Base-by-base conservation (phyloP, 2,113 vertebrate species). In the Ammodytes marinus region DNA sequence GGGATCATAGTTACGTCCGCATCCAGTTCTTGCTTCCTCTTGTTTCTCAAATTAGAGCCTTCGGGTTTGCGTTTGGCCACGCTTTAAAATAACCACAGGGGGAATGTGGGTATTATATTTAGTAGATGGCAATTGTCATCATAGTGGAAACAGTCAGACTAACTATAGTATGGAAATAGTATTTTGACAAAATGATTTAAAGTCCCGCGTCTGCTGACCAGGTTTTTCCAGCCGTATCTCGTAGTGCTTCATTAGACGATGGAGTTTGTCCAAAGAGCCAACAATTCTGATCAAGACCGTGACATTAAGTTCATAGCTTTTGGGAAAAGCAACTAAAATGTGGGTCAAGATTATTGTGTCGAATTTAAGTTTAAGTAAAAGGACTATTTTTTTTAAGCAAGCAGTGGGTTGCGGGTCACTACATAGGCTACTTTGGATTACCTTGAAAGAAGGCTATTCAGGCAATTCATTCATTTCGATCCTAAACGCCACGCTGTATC, bases 31-130 rank as follows among this genome's bases (percentile, higher is more conserved):
- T 85, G 81, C 86, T 89, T 84, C 86, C 81, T 86, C 81, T 88
- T 70, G 63, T 80, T 89, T 90, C 88, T 91, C 83, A 86, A 79
- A 84, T 89, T 84, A 85, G 88, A 53, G 74, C 75, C 77, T 89
- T 81, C 81, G 72, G 81, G 27, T 27, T 83, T 84, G 74, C 69
- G 60, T 74, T 72, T 50, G 50, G 72, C 47, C 39, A n/a, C 6
- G 39, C 68, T 85, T 82, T 76, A 86, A 78, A 65, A 59, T 73
- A 61, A 70, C 74, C 43, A 52, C 39, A 52, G 35, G 35, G 15
- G 40, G 19, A 73, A 73, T 37, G 54, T 43, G n/a, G 8, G 5
- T 27, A 27, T 47, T 37, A 37, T 5, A 37, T 47, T 58, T 39
- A 3, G 4, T 35, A 19, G 8, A 47, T 11, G 49, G 50, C 46